These are phyloP conservation scores for Phalanger gymnotis DNA, from an alignment of 2,797 vertebrate genomes.

Conservation along the genomic window DNA sequence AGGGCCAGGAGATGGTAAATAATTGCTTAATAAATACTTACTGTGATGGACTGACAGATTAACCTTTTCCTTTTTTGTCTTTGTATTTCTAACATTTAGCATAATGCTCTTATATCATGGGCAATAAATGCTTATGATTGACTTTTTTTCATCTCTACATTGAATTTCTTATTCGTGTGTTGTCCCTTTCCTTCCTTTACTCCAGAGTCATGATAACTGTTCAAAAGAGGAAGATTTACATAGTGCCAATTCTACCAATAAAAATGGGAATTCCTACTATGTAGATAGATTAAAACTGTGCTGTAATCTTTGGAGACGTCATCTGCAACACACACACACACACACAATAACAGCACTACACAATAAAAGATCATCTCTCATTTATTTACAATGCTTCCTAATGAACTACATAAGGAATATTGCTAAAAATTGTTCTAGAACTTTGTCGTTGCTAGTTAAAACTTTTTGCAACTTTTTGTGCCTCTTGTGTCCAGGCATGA, in stretches of 20 bases:
- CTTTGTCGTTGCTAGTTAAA: slow-evolving; percentile 82
- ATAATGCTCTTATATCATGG: too few relatives aligned
- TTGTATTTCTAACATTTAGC: not conserved
- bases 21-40: too few relatives aligned
- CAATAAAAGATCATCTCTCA: slow-evolving; percentile 81
- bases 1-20: too few relatives aligned
- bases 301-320: slow-evolving; percentile 75
- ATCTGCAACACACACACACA: slow-evolving; percentile 68
- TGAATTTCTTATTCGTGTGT: not conserved
- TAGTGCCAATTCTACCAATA: slow-evolving; percentile 77
- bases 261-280: slow-evolving; percentile 76
- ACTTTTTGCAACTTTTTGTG: slow-evolving; percentile 80
- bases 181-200: not conserved
- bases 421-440: slow-evolving; percentile 71
- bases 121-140: not conserved
- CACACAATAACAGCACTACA: slow-evolving; percentile 72
- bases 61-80: not conserved
- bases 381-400: slow-evolving; percentile 83
- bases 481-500: slow-evolving; percentile 78
- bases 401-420: slow-evolving; percentile 78
- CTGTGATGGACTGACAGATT: not conserved
- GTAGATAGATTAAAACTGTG: slow-evolving; percentile 83
- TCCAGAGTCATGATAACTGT: slow-evolving; percentile 92
- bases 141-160: not conserved
- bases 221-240: slow-evolving; percentile 92